Percentiles rank a stretch among this genome's conserved stretches.
Evolutionary conservation across 1,140 invertebrate species (phyloP).

Genomic region (fruit fly (Drosophila melanogaster)): Release_6_plus_ISO1_MT NC_004354.4:12513001-12513500

Average conservation of each 20-base stretch:
- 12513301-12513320: no score
- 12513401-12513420: background rate
- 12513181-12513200: background rate
- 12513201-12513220: no score
- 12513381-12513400: no score
- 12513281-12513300: no score
- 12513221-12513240: no score
- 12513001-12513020: background rate
- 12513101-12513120: conserved; percentile 45
- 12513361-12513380: no score
- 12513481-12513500: no score
- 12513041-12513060: conserved; percentile 1
- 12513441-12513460: background rate
- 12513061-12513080: conserved; percentile 46
- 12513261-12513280: no score
- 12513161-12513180: background rate
- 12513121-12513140: background rate
- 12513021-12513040: no score
- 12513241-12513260: no score
- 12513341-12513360: no score
- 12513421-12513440: background rate
- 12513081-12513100: conserved; percentile 58
- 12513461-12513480: background rate
- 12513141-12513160: background rate
- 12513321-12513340: no score